Percentiles rank a stretch among this genome's conserved stretches.
Evolutionary conservation across 2,797 vertebrate genomes (phyloP).

Genomic region (Xenops minutus): DNA sequence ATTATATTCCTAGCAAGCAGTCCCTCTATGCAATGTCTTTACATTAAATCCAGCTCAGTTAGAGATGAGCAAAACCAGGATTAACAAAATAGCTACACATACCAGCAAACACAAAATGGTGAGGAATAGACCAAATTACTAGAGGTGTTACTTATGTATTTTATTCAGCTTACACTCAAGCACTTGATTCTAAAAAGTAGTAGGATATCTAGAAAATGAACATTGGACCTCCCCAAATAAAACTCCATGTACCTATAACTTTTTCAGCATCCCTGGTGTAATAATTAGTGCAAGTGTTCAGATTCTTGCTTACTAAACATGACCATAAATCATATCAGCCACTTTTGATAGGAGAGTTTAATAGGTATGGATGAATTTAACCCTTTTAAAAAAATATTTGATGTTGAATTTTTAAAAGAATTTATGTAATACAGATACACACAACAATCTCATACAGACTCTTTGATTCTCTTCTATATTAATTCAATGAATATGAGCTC

Average conservation of each 20-base stretch:
- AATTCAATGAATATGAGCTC: not conserved
- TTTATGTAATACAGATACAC: not conserved
- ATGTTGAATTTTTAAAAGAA: accelerated
- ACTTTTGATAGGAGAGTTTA: not conserved
- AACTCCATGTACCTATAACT: not conserved
- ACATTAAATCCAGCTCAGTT: not conserved
- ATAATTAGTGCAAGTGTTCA: not conserved
- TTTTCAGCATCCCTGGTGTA: not conserved
- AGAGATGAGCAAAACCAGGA: not conserved
- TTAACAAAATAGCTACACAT: not conserved
- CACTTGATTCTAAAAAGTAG: not conserved
- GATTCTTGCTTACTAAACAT: not conserved
- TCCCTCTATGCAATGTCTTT: not conserved
- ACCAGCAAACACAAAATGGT: not conserved
- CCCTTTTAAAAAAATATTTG: not conserved
- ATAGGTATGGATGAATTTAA: not conserved
- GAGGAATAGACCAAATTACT: not conserved
- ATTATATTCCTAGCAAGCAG: not conserved
- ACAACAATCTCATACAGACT: not conserved
- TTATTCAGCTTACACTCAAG: not conserved
- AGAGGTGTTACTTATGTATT: not conserved
- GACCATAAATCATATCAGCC: not conserved
- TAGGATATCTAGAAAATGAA: not conserved
- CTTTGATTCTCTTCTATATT: not conserved
- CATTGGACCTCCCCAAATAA: not conserved